Percentiles rank a stretch among this genome's conserved stretches.
Evolutionary conservation across 1,140 invertebrate species (phyloP).

Genomic region (Sogatella furcifera): DNA sequence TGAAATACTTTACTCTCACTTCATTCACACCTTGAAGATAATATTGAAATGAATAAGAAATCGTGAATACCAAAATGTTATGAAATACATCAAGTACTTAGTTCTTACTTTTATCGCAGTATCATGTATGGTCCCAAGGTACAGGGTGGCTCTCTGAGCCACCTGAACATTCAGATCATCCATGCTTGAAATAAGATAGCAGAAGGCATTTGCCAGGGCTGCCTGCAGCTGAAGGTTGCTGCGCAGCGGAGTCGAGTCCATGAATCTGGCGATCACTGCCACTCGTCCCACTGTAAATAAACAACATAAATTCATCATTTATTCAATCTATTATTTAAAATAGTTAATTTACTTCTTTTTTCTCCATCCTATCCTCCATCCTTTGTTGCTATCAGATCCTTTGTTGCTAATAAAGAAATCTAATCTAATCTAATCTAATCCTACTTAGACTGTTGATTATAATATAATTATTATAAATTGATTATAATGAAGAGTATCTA

Average conservation of each 20-base stretch:
- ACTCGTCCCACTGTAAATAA: slow-evolving; percentile 71
- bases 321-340: neutral
- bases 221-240: slow-evolving; percentile 78
- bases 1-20: too few relatives aligned
- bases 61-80: neutral
- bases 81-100: too few relatives aligned
- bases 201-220: slow-evolving; percentile 92
- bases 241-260: slow-evolving; percentile 78
- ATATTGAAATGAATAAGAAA: slow-evolving; percentile 9
- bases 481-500: too few relatives aligned
- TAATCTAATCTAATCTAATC: too few relatives aligned
- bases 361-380: too few relatives aligned
- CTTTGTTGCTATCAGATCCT: too few relatives aligned
- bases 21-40: slow-evolving; percentile 3
- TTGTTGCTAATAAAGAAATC: too few relatives aligned
- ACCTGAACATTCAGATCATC: slow-evolving; percentile 93
- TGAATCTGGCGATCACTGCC: slow-evolving; percentile 81
- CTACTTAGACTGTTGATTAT: too few relatives aligned
- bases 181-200: slow-evolving; percentile 89
- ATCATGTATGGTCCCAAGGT: slow-evolving; percentile 89
- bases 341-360: too few relatives aligned
- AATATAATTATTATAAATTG: too few relatives aligned
- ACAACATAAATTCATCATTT: slow-evolving; percentile 12
- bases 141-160: slow-evolving; percentile 84
- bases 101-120: slow-evolving; percentile 57